Conservation (phyloP, 2,113 vertebrate genomes). For the Caranx ignobilis region DNA sequence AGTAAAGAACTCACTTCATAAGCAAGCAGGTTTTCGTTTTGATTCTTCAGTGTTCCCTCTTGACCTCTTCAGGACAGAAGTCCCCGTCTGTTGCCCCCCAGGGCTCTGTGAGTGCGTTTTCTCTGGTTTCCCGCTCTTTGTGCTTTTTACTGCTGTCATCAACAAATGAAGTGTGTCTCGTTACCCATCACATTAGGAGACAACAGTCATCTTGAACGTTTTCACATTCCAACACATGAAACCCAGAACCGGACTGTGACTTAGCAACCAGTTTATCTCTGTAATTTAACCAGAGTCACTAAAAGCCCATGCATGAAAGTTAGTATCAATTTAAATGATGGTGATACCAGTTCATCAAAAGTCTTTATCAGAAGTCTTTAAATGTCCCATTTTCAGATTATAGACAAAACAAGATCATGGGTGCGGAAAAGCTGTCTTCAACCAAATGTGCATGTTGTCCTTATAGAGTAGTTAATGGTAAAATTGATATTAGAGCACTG, state of each 20-base stretch:
- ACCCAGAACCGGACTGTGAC: too few species aligned
- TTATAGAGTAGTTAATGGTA: too few species aligned
- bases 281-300: not conserved
- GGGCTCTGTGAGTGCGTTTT: not conserved
- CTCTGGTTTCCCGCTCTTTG: not conserved
- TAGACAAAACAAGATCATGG: too few species aligned
- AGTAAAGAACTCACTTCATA: too few species aligned
- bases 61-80: not conserved
- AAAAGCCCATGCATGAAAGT: not conserved
- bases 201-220: not conserved
- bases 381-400: not conserved
- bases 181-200: constrained; percentile 17
- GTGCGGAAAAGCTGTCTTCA: too few species aligned
- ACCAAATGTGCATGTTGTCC: too few species aligned
- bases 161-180: constrained; percentile 36
- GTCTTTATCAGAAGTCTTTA: not conserved
- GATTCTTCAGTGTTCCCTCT: not conserved
- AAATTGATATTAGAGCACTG: too few species aligned
- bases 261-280: too few species aligned
- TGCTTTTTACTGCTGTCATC: not conserved
- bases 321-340: not conserved
- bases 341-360: not conserved
- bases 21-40: too few species aligned
- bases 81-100: constrained; percentile 25
- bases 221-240: not conserved